Percentiles rank a stretch among this genome's conserved stretches.
phyloP scores from a whole-genome alignment of 2,797 vertebrate species.

The Urophycis tenuis region DNA sequence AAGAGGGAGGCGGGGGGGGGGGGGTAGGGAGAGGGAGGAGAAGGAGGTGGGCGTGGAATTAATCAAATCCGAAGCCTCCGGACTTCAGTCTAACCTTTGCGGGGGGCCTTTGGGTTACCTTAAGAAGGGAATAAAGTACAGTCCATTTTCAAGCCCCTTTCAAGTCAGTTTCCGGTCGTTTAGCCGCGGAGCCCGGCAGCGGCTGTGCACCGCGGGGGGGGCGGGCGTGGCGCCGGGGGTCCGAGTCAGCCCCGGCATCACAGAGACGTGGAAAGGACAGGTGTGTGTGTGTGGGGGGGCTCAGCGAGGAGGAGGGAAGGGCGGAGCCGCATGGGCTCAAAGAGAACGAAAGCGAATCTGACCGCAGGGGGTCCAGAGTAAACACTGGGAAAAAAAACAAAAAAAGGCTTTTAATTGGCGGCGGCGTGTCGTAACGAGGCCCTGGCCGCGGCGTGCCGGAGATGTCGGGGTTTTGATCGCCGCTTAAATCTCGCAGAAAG shows the following conservation, averaged over 20 bases:
- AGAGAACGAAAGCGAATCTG: neutral
- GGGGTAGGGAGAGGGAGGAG: neutral
- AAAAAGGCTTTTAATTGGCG: neutral
- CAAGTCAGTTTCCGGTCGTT: neutral
- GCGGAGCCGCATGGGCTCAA: neutral
- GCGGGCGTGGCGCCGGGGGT: too few relatives aligned
- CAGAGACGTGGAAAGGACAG: neutral
- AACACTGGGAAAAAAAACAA: neutral
- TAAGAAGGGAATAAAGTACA: neutral
- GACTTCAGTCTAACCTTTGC: neutral
- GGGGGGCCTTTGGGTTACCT: neutral
- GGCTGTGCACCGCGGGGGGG: too few relatives aligned
- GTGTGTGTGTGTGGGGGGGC: too few relatives aligned
- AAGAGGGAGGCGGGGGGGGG: neutral
- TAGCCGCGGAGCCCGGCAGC: neutral
- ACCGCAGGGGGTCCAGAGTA: neutral
- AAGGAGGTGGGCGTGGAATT: neutral
- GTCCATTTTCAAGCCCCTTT: slow-evolving; percentile 14
- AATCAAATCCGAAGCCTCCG: neutral
- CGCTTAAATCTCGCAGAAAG: neutral
- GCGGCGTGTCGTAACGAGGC: neutral
- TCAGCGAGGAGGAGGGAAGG: neutral
- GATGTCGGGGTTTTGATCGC: neutral
- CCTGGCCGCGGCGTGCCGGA: too few relatives aligned
- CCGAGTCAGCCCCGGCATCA: too few relatives aligned